Evolutionary conservation across 1,140 invertebrate genomes (phyloP).

Genomic region (Cydia fagiglandana): DNA sequence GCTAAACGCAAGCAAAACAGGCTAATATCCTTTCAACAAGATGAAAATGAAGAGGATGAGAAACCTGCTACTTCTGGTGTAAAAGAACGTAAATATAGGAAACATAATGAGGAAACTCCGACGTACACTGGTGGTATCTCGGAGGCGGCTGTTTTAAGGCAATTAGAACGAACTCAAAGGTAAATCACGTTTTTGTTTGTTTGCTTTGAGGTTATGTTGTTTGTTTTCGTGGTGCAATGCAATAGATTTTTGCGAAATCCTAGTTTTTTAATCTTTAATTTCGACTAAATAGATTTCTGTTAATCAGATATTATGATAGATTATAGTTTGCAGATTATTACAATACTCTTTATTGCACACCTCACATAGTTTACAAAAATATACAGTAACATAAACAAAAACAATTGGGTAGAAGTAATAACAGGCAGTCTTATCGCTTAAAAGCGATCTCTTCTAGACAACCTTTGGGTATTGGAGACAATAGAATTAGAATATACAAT

Average conservation of each 20-base stretch:
- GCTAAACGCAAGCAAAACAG: conserved; percentile 84
- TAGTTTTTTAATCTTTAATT: no score
- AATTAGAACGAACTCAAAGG: conserved; percentile 83
- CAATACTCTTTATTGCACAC: no score
- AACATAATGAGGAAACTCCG: conserved; percentile 91
- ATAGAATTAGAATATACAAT: no score
- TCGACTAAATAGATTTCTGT: no score
- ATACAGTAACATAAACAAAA: no score
- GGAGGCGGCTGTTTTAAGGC: conserved; percentile 85
- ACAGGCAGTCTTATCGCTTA: no score
- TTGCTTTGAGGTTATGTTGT: conserved; percentile 45
- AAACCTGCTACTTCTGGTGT: conserved; percentile 64
- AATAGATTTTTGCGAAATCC: neutral
- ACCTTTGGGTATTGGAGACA: no score
- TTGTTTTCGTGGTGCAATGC: conserved; percentile 55
- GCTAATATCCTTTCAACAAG: conserved; percentile 83
- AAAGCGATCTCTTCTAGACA: no score
- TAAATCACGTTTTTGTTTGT: conserved; percentile 44
- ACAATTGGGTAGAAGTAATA: no score
- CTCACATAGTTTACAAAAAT: no score
- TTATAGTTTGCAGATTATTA: no score
- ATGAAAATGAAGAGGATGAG: conserved; percentile 80
- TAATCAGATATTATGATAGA: no score
- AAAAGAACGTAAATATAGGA: conserved; percentile 85
- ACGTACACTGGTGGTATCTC: conserved; percentile 95